Conservation (phyloP, 2,113 vertebrate genomes). For the Melanocharis versteri region DNA sequence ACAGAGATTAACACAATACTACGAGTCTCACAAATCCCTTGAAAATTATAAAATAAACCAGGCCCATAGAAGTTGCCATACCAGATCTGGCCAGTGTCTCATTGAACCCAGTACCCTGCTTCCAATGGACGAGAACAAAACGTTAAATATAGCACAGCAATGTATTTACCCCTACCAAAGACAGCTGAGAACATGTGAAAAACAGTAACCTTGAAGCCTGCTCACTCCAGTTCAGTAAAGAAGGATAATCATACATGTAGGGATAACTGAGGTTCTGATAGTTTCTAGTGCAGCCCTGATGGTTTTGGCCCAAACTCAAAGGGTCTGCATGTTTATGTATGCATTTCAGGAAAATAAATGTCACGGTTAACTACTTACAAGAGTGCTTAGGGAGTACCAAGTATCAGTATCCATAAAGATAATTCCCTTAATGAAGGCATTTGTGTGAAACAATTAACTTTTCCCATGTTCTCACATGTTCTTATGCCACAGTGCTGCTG, state of each 20-base stretch:
- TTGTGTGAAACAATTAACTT: neutral
- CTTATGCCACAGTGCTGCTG: fast-evolving
- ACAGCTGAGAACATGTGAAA: neutral
- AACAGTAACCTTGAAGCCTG: neutral
- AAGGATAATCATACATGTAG: neutral
- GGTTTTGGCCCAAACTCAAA: neutral
- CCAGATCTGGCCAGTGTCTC: neutral
- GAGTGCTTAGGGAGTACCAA: neutral
- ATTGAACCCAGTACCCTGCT: neutral
- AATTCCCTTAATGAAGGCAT: neutral
- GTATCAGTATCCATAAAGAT: neutral
- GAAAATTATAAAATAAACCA: neutral
- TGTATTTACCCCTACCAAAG: neutral
- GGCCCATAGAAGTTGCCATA: neutral
- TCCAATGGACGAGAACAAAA: neutral
- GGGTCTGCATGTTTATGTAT: neutral
- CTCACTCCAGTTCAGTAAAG: neutral
- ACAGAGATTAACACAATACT: neutral
- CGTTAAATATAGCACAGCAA: neutral
- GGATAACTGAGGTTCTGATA: neutral
- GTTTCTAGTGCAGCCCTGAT: neutral
- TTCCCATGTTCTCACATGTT: neutral
- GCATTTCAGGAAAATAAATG: neutral
- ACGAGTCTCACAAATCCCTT: neutral
- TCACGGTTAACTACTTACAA: neutral